Percentiles rank a stretch among this genome's conserved stretches.
Evolutionary conservation across 2,113 vertebrate genomes (phyloP).

Genomic region (Dromaius novaehollandiae): DNA sequence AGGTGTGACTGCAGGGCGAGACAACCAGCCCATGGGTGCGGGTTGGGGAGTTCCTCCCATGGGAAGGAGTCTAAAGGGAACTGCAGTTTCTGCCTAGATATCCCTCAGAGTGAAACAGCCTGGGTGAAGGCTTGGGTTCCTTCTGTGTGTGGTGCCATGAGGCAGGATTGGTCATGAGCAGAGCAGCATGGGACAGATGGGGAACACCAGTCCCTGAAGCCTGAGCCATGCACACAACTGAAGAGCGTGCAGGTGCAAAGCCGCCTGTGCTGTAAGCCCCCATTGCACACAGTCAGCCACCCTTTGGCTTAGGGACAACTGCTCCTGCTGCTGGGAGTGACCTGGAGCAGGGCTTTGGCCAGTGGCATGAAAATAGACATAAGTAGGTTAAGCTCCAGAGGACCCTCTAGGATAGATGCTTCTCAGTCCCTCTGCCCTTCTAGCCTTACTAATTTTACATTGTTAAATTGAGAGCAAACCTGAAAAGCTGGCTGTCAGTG

Average conservation of each 20-base stretch:
- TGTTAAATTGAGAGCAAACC: neutral
- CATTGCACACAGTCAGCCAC: too few species aligned
- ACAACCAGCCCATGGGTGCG: rapidly evolving
- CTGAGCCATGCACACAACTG: too few species aligned
- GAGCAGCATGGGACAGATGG: too few species aligned
- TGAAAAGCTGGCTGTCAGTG: too few species aligned
- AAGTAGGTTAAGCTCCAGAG: neutral
- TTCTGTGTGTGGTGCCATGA: neutral
- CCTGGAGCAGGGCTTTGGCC: neutral
- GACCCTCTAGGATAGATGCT: neutral
- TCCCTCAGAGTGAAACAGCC: neutral
- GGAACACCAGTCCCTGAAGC: too few species aligned
- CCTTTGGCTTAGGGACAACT: too few species aligned
- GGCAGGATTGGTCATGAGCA: too few species aligned
- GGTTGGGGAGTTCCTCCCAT: too few species aligned
- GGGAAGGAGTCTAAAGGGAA: neutral
- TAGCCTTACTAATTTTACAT: neutral
- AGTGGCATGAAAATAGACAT: neutral
- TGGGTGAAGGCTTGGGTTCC: neutral
- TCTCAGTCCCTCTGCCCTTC: neutral
- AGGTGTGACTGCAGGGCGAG: rapidly evolving
- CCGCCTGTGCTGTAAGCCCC: too few species aligned
- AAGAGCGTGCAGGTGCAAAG: too few species aligned
- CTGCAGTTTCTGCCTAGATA: neutral
- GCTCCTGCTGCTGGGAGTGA: too few species aligned